Conservation (phyloP, 2,797 vertebrate species). For the Hippoglossus hippoglossus region DNA sequence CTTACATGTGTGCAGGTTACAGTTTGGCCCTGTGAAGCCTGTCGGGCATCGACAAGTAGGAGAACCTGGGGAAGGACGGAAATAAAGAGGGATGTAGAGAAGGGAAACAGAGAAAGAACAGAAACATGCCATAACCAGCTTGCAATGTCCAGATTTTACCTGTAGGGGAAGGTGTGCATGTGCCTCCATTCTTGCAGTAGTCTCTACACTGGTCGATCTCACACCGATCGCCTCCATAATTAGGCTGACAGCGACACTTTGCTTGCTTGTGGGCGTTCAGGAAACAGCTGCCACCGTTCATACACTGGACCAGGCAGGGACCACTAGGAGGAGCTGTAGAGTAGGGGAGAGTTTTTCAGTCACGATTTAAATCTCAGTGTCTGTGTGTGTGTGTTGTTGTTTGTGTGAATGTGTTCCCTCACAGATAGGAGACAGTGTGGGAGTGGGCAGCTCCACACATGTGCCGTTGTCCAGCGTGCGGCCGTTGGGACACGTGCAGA, state of each 20-base stretch:
- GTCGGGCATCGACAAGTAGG: conserved; percentile 94
- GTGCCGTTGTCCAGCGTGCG: conserved; percentile 93
- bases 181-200: conserved; percentile 95
- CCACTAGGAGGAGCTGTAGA: conserved; percentile 83
- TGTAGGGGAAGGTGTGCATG: conserved; percentile 92
- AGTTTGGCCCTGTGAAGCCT: conserved; percentile 92
- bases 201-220: conserved; percentile 93
- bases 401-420: conserved; percentile 50
- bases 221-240: conserved; percentile 92
- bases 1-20: conserved; percentile 90
- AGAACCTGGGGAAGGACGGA: conserved; percentile 81
- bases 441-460: conserved; percentile 89
- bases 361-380: neutral
- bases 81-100: neutral
- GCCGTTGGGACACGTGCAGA: conserved; percentile 95
- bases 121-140: neutral
- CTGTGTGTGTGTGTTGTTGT: neutral
- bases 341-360: neutral
- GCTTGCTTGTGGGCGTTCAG: conserved; percentile 94
- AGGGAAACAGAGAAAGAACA: neutral
- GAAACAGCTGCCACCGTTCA: conserved; percentile 95
- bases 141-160: conserved; percentile 75
- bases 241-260: conserved; percentile 96
- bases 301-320: conserved; percentile 89
- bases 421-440: conserved; percentile 89